Percentiles rank a stretch among this genome's conserved stretches.
phyloP scores from a whole-genome alignment of 37 sponge, comb jelly and placozoan genomes.

The Chondrilla cf. caribensis region DNA sequence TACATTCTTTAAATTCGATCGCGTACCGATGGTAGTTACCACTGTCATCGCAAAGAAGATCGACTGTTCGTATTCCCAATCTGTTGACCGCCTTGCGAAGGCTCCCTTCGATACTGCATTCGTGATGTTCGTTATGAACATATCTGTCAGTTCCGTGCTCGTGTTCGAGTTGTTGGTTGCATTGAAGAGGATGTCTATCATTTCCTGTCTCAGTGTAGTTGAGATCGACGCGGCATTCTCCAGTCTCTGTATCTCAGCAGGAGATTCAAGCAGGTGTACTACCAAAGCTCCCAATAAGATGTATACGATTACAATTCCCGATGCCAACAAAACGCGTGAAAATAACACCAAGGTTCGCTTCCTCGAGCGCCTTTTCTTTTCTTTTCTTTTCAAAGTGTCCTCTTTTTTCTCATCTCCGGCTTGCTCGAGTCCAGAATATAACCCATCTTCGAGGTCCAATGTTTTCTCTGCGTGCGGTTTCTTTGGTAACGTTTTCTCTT shows the following conservation, averaged over 20 bases:
- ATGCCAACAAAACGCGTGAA: neutral
- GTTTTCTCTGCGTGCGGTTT: no score
- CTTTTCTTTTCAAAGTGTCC: neutral
- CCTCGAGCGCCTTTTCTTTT: neutral
- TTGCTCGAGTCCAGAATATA: no score
- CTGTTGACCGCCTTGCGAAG: neutral
- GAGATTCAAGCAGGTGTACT: neutral
- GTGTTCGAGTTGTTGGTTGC: neutral
- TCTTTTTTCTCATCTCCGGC: neutral
- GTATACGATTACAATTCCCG: neutral
- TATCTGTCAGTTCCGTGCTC: neutral
- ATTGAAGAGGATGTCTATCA: neutral
- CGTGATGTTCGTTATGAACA: neutral
- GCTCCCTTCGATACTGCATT: neutral
- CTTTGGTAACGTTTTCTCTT: no score
- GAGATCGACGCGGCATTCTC: neutral
- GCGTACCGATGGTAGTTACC: conserved; percentile 32
- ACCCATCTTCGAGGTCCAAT: no score
- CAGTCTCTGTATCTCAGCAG: neutral
- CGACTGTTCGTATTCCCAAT: conserved; percentile 29
- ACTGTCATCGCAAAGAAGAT: conserved; percentile 28
- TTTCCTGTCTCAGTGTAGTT: neutral
- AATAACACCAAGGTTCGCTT: conserved; percentile 8
- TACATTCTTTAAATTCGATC: no score
- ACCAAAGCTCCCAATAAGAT: neutral